Conservation (phyloP, 2,888 invertebrate species). For the Alentia gelatinosa region DNA sequence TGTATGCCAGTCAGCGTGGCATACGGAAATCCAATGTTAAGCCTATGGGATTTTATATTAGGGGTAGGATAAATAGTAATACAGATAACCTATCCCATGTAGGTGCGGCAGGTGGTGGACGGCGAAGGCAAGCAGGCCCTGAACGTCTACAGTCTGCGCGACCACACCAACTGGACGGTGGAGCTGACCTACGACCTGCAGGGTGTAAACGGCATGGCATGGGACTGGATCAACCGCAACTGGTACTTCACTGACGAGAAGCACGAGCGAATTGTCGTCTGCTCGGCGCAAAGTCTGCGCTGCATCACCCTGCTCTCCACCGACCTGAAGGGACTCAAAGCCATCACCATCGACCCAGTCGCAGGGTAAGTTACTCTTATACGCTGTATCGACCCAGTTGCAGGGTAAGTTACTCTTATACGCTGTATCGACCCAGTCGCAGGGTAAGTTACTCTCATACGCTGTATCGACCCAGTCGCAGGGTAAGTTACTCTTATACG, state of each 20-base stretch:
- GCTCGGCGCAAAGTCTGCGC: constrained; percentile 84
- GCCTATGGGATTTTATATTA: too few relatives aligned
- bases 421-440: too few relatives aligned
- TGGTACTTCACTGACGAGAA: constrained; percentile 91
- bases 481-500: too few relatives aligned
- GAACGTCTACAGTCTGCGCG: not conserved
- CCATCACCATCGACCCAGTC: constrained; percentile 90
- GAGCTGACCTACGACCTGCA: constrained; percentile 79
- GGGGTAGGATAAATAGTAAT: too few relatives aligned
- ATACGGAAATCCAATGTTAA: too few relatives aligned
- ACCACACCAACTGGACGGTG: not conserved
- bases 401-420: too few relatives aligned
- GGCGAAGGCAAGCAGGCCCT: not conserved
- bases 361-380: constrained; percentile 85
- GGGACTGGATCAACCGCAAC: constrained; percentile 92
- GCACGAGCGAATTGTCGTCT: constrained; percentile 87
- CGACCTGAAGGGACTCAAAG: constrained; percentile 86
- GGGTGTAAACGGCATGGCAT: constrained; percentile 84
- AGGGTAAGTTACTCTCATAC: too few relatives aligned
- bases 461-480: too few relatives aligned
- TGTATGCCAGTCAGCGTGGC: too few relatives aligned
- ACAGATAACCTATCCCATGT: not conserved
- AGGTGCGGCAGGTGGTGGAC: not conserved
- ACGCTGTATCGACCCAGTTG: too few relatives aligned
- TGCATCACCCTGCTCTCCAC: constrained; percentile 88